These are phyloP conservation scores for Zygogramma bicolorata DNA, from an alignment of 2,888 invertebrate species.

Conservation along the genomic window DNA sequence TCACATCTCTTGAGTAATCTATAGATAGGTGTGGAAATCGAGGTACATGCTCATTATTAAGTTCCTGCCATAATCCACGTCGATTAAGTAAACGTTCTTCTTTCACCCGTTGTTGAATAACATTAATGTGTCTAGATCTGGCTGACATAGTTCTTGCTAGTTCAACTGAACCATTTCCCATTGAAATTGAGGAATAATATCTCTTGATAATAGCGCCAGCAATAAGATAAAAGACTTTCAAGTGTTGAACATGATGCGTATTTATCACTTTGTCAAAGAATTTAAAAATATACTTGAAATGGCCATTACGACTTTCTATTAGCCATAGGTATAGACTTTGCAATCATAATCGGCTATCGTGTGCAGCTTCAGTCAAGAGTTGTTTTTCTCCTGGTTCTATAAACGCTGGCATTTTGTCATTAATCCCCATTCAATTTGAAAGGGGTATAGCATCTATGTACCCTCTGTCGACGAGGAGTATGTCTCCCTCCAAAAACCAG, in stretches of 20 bases:
- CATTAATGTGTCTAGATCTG: slow-evolving; percentile 4
- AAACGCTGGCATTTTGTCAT: slow-evolving; percentile 2
- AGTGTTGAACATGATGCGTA: neutral
- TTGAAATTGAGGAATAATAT: slow-evolving; percentile 9
- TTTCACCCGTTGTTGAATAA: slow-evolving; percentile 8
- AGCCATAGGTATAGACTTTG: neutral
- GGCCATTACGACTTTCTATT: slow-evolving; percentile 12
- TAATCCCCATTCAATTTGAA: neutral
- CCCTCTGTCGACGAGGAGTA: neutral
- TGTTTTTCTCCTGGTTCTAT: neutral
- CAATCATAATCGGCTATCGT: slow-evolving; percentile 13
- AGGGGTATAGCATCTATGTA: neutral
- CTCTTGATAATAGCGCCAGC: slow-evolving; percentile 3
- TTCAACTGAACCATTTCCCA: neutral
- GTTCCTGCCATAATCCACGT: no score
- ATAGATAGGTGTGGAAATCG: slow-evolving; percentile 13
- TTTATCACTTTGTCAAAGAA: slow-evolving; percentile 14
- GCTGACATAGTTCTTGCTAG: neutral
- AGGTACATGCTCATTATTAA: slow-evolving; percentile 1
- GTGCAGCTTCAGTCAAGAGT: neutral
- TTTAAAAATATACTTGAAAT: neutral
- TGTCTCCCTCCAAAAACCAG: neutral
- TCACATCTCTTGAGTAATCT: neutral
- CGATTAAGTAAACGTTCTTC: slow-evolving; percentile 8
- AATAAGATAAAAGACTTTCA: slow-evolving; percentile 5